A percentile compares a stretch with the other conserved stretches of the same genome.
phyloP scores from a whole-genome alignment of 2,113 vertebrate species.

The Euleptes europaea region DNA sequence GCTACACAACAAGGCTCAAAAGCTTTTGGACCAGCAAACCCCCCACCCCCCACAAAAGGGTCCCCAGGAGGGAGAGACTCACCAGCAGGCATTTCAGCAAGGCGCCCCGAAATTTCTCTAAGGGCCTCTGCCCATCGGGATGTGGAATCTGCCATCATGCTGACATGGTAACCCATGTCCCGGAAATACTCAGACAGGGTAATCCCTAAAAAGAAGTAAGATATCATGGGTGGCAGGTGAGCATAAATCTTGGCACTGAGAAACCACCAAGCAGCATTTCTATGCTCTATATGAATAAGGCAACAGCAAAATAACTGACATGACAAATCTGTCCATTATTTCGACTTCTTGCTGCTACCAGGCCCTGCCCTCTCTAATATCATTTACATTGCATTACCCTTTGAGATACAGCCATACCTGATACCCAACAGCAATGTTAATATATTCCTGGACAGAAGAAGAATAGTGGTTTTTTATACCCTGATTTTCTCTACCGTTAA shows the following conservation, averaged over 20 bases:
- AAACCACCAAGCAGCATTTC: not conserved
- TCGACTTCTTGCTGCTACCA: not conserved
- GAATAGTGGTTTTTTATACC: too few relatives aligned
- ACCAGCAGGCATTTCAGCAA: slow-evolving; percentile 99
- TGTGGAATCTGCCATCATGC: slow-evolving; percentile 99
- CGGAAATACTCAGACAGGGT: slow-evolving; percentile 97
- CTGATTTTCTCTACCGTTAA: too few relatives aligned
- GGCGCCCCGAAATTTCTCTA: slow-evolving; percentile 94
- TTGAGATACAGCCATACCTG: not conserved
- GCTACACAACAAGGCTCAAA: not conserved
- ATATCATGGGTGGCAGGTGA: not conserved
- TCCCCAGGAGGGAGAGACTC: slow-evolving; percentile 33
- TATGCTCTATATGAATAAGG: too few relatives aligned
- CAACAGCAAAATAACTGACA: too few relatives aligned
- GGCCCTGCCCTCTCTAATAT: not conserved
- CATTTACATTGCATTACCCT: not conserved
- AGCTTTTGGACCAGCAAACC: too few relatives aligned
- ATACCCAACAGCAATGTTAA: not conserved
- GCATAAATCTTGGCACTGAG: not conserved
- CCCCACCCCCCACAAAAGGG: not conserved
- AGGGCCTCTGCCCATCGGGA: slow-evolving; percentile 98
- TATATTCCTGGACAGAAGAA: not conserved
- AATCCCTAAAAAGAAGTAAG: slow-evolving; percentile 81
- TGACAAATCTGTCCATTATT: not conserved
- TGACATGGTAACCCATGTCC: slow-evolving; percentile 98